A percentile compares a stretch with the other conserved stretches of the same genome.
phyloP scores from a whole-genome alignment of 2,113 vertebrate genomes.

The Melospiza melodia region DNA sequence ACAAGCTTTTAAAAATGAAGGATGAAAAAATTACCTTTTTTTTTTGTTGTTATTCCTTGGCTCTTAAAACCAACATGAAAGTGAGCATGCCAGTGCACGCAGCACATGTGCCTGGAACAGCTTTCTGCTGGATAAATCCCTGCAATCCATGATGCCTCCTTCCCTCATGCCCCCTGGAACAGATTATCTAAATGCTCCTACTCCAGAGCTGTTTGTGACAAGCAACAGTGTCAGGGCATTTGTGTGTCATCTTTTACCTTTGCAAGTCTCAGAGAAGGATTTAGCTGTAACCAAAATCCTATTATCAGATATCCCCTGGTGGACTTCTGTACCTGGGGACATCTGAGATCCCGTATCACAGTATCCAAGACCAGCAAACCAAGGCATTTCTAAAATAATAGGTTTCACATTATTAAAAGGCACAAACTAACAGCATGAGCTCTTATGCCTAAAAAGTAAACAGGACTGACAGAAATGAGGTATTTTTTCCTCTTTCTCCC shows the following conservation, averaged over 20 bases:
- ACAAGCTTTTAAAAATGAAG: not conserved
- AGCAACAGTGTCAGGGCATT: not conserved
- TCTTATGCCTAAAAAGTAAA: not conserved
- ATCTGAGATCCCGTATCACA: not conserved
- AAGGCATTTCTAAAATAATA: not conserved
- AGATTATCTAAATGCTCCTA: not conserved
- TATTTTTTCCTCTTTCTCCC: not conserved
- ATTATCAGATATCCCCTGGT: not conserved
- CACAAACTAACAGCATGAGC: not conserved
- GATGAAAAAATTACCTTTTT: not conserved
- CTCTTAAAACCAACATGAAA: not conserved
- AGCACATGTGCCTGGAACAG: not conserved
- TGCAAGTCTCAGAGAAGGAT: not conserved
- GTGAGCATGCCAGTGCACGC: not conserved
- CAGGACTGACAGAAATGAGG: not conserved
- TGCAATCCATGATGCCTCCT: not conserved
- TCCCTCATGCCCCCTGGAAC: not conserved
- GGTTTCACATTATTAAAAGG: not conserved
- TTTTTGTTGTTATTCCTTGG: not conserved
- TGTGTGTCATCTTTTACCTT: constrained; percentile 24
- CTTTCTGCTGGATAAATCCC: not conserved
- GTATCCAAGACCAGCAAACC: not conserved
- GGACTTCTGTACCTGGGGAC: not conserved
- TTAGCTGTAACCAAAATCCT: constrained; percentile 14
- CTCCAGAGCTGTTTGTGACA: constrained; percentile 26